phyloP scores from a whole-genome alignment of 2,113 vertebrate genomes.

The Anguilla japonica region DNA sequence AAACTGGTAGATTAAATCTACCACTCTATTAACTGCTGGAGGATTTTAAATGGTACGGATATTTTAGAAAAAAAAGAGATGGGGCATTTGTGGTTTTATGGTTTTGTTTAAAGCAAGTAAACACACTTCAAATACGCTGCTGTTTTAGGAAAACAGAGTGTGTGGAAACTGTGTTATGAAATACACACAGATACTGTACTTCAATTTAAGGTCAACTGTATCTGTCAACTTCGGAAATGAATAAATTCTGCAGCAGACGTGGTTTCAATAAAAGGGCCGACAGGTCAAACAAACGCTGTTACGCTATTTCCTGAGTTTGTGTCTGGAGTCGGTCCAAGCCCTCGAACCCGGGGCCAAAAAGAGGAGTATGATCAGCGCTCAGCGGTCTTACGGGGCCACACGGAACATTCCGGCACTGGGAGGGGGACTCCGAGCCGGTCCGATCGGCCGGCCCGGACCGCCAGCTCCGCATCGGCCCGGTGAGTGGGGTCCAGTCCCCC shows the following conservation, averaged over 20 bases:
- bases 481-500: conserved; percentile 6
- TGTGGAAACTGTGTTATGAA: too few relatives aligned
- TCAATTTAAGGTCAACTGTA: too few relatives aligned
- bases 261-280: not conserved
- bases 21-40: not conserved
- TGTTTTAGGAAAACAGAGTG: too few relatives aligned
- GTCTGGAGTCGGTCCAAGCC: not conserved
- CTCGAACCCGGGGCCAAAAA: not conserved
- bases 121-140: too few relatives aligned
- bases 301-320: not conserved
- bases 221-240: too few relatives aligned
- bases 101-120: too few relatives aligned
- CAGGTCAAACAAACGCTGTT: not conserved
- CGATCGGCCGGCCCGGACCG: not conserved
- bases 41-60: not conserved
- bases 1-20: not conserved
- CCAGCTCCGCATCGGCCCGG: conserved; percentile 29
- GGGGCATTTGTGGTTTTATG: too few relatives aligned
- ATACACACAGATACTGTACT: too few relatives aligned
- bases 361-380: not conserved
- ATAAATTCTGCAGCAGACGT: not conserved
- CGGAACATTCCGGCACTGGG: not conserved
- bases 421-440: too few relatives aligned
- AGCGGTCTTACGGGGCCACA: not conserved
- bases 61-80: too few relatives aligned